These are phyloP conservation scores for Psilopsiagon aymara DNA, from an alignment of 2,113 vertebrate genomes.

Conservation along the genomic window DNA sequence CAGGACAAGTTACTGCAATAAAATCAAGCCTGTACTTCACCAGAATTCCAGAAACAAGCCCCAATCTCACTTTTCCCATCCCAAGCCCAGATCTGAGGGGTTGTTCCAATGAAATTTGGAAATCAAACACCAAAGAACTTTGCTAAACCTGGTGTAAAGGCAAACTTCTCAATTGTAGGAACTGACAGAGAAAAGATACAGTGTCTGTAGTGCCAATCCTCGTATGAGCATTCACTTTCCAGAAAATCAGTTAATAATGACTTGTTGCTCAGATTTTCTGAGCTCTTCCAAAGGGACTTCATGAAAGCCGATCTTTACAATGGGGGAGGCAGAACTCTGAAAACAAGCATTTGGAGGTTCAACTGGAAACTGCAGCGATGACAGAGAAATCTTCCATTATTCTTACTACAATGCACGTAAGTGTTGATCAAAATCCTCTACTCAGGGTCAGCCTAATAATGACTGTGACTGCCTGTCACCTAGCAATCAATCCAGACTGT, in stretches of 20 bases:
- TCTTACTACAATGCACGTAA: neutral
- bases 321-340: neutral
- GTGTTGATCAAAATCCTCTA: neutral
- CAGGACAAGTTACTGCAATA: conserved; percentile 1
- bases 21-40: neutral
- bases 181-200: neutral
- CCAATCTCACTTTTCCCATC: neutral
- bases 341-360: neutral
- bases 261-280: neutral
- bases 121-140: neutral
- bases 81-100: neutral
- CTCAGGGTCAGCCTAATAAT: neutral
- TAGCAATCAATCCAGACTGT: neutral
- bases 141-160: neutral
- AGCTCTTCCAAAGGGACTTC: neutral
- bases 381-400: neutral
- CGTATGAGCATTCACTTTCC: neutral
- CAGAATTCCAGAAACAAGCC: neutral
- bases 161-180: neutral
- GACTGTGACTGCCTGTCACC: neutral
- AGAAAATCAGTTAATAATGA: neutral
- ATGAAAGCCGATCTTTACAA: neutral
- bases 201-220: neutral
- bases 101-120: neutral
- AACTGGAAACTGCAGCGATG: neutral